Conservation (phyloP, 2,113 vertebrate species). For the Harpagus bidentatus region DNA sequence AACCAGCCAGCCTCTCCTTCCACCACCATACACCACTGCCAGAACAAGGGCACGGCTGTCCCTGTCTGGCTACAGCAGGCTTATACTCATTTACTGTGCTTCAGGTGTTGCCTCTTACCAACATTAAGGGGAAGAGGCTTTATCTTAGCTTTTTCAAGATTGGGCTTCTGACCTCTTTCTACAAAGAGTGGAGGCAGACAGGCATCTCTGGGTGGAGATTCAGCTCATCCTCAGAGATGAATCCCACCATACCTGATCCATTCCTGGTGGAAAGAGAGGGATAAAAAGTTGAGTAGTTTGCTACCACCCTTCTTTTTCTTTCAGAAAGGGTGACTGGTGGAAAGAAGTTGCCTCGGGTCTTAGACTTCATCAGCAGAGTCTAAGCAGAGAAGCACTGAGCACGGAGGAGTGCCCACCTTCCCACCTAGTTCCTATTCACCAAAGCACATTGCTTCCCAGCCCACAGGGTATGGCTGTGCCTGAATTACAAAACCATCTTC, state of each 20-base stretch:
- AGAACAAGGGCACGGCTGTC: background rate
- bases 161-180: background rate
- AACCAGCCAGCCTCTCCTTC: background rate
- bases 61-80: background rate
- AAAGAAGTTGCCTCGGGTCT: background rate
- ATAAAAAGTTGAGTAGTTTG: background rate
- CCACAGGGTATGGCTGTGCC: conserved; percentile 4
- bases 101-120: background rate
- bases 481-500: conserved; percentile 24
- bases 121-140: background rate
- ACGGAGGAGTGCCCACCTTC: background rate
- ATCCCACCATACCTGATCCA: background rate
- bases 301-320: background rate
- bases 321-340: background rate
- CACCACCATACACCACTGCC: background rate
- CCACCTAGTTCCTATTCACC: background rate
- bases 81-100: background rate
- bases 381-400: background rate
- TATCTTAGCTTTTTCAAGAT: background rate
- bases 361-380: background rate
- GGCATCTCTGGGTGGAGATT: background rate
- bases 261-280: background rate
- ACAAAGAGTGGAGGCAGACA: background rate
- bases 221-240: background rate
- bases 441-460: background rate